Evolutionary conservation across 2,797 vertebrate genomes (phyloP), one percentile per base, ranked within the genome.

Genomic region (Melanotaenia boesemani): DNA sequence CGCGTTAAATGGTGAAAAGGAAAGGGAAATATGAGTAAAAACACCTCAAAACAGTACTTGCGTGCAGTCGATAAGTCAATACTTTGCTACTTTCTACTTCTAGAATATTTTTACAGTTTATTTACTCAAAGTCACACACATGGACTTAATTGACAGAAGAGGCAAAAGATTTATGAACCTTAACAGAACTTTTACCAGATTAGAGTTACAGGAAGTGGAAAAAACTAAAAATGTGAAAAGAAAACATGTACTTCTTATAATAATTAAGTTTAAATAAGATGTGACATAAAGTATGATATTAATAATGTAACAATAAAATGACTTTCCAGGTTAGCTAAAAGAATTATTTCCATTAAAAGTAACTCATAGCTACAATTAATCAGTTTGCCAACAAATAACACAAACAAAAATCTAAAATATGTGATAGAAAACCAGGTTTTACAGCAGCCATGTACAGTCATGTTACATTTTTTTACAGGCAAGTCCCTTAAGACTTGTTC

Each of bases 261-360:
- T 18, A 36, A 76, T 52, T 64, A 68, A 37, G 68, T 44, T 50
- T 50, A 50, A 65, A 65, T 59, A 24, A 61, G 11, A 59, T 41
- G 5, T 62, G 59, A 50, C 15, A 20, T 18, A 18, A 24, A 11
- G 3, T n/a, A 22, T 24, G 3, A 52, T 11, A 48, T n/a, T 48
- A 20, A 20, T n/a, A 36, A 50, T 13, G 1, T 44, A 57, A 44
- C 1, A 0, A 32, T 20, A 15, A 0, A 37, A 37, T 36, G 36
- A 56, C 9, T 59, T 32, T 20, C 5, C 20, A 34, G 28, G 13
- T 65, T 37, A 34, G 30, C n/a, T 1, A 50, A 4, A 22, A 62
- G 0, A 12, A 55, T 8, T 48, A 7, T 20, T 46, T 20, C 6
- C 16, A 48, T 48, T n/a, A n/a, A n/a, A 48, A 16, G 12, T 11